These are phyloP conservation scores for Mamestra configurata DNA, from an alignment of 1,140 invertebrate species.

Conservation along the genomic window DNA sequence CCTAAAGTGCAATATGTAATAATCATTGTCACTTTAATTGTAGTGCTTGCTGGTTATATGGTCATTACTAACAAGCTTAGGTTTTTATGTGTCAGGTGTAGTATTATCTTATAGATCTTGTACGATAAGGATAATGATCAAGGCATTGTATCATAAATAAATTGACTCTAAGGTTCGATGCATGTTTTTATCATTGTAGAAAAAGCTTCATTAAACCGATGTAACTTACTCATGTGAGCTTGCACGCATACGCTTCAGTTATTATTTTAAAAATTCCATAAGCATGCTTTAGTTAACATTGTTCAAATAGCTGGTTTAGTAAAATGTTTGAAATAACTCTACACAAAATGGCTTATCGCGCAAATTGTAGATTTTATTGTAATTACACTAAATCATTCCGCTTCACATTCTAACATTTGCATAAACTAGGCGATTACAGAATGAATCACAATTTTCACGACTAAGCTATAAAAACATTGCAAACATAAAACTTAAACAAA, in stretches of 20 bases:
- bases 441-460: conserved; percentile 3
- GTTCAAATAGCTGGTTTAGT: neutral
- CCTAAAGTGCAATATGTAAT: neutral
- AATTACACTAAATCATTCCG: neutral
- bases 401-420: neutral
- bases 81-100: neutral
- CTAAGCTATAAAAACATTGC: neutral
- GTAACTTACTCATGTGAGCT: no score
- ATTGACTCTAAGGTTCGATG: neutral
- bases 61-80: neutral
- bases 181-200: no score
- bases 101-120: neutral
- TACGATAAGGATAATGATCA: conserved; percentile 3
- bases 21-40: neutral
- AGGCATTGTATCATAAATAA: neutral
- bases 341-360: neutral
- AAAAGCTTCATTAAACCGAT: no score
- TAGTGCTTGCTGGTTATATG: neutral
- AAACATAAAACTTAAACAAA: neutral
- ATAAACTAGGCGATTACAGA: neutral
- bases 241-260: no score
- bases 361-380: conserved; percentile 15
- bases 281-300: neutral
- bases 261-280: neutral
- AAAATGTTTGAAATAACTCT: neutral